A percentile compares a stretch with the other conserved stretches of the same genome.
Evolutionary conservation across 1,140 invertebrate species (phyloP).

Genomic region (Acromyrmex heyeri): DNA sequence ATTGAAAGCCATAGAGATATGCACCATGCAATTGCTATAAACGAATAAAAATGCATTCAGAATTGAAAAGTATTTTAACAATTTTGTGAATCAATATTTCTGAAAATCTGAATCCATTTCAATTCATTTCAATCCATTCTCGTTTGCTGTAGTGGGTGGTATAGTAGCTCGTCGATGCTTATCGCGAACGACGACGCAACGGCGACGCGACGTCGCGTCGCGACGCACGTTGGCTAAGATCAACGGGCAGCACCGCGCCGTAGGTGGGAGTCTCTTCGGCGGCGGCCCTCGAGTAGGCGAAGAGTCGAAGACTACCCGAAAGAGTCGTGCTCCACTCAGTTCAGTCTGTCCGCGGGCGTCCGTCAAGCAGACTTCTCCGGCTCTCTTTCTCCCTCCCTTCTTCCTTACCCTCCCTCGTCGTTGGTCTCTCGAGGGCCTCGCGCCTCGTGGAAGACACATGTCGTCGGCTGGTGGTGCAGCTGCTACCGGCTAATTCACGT

Average conservation of each 20-base stretch:
- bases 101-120: no score
- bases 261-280: conserved; percentile 63
- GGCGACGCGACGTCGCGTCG: background rate
- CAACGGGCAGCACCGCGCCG: background rate
- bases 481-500: conserved; percentile 49
- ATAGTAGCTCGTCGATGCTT: background rate
- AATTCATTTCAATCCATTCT: no score
- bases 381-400: conserved; percentile 1
- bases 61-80: no score
- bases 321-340: conserved; percentile 70
- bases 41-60: no score
- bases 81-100: no score
- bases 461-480: conserved; percentile 59
- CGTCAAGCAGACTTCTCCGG: conserved; percentile 72
- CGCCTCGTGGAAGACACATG: conserved; percentile 66
- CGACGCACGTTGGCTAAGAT: conserved; percentile 10
- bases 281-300: conserved; percentile 53
- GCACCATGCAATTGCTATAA: no score
- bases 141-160: background rate
- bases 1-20: no score
- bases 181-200: background rate
- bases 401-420: background rate
- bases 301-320: conserved; percentile 74
- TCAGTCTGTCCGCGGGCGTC: conserved; percentile 76
- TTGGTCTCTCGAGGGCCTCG: conserved; percentile 33